Percentiles rank a stretch among this genome's conserved stretches.
phyloP scores from a whole-genome alignment of 1,140 invertebrate genomes.

The Lepidurus apus region DNA sequence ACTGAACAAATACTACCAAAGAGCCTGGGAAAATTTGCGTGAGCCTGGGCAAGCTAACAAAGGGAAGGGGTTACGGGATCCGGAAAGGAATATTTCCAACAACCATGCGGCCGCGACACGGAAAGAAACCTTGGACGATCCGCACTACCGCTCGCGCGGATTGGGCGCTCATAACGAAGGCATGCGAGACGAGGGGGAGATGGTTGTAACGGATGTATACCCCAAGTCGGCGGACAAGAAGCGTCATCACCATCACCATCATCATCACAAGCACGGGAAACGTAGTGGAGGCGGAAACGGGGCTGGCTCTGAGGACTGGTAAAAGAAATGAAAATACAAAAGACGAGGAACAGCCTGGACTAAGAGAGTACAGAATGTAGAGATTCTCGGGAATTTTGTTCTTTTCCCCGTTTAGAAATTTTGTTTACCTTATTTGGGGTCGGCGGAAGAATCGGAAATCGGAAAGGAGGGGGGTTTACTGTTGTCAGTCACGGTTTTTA shows the following conservation, averaged over 20 bases:
- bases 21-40: constrained; percentile 87
- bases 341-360: too few relatives aligned
- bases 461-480: too few relatives aligned
- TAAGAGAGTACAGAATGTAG: too few relatives aligned
- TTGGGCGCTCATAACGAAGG: constrained; percentile 49
- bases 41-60: constrained; percentile 59
- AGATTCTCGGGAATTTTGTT: too few relatives aligned
- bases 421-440: too few relatives aligned
- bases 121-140: constrained; percentile 65
- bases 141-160: constrained; percentile 43
- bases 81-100: constrained; percentile 40
- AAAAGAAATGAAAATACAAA: too few relatives aligned
- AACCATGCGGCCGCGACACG: constrained; percentile 55
- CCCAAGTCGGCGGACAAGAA: constrained; percentile 58
- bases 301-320: constrained; percentile 12
- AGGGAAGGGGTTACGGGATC: constrained; percentile 46
- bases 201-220: constrained; percentile 65
- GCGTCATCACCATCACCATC: constrained; percentile 72
- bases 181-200: constrained; percentile 70
- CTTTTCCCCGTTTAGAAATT: too few relatives aligned
- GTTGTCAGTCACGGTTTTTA: too few relatives aligned
- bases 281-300: constrained; percentile 33
- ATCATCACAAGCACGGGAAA: constrained; percentile 43
- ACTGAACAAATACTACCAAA: constrained; percentile 76
- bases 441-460: too few relatives aligned